Evolutionary conservation across 2,797 vertebrate species (phyloP).

Genomic region (Carapus acus): DNA sequence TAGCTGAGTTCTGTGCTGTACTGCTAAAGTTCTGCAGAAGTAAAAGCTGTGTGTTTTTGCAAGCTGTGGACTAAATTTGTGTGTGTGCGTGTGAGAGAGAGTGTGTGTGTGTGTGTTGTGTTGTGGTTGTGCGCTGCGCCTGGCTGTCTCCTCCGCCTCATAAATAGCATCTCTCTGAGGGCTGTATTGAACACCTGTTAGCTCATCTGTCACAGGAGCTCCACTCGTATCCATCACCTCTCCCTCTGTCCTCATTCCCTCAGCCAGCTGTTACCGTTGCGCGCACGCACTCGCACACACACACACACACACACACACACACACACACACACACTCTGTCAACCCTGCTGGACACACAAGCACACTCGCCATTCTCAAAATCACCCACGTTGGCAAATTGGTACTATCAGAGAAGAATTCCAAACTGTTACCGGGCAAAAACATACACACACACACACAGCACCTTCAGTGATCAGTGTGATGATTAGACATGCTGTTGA

Average conservation of each 20-base stretch:
- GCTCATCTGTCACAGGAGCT: conserved; percentile 91
- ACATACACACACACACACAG: not conserved
- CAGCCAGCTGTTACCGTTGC: conserved; percentile 77
- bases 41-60: conserved; percentile 71
- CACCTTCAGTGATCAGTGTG: conserved; percentile 5
- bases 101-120: conserved; percentile 28
- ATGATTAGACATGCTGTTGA: conserved; percentile 25
- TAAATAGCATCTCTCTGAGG: conserved; percentile 95
- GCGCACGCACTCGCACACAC: no score
- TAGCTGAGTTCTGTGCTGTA: no score
- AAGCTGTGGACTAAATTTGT: conserved; percentile 64
- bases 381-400: conserved; percentile 19
- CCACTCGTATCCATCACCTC: conserved; percentile 97
- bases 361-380: conserved; percentile 39
- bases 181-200: conserved; percentile 97
- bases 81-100: no score
- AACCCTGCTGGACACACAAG: conserved; percentile 39
- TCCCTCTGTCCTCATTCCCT: conserved; percentile 85
- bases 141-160: conserved; percentile 88
- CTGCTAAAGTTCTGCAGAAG: conserved; percentile 73
- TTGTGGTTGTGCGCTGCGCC: conserved; percentile 80
- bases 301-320: no score
- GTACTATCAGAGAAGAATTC: conserved; percentile 17
- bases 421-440: conserved; percentile 15
- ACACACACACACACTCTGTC: conserved; percentile 44